Evolutionary conservation across 2,888 invertebrate genomes (phyloP).

Genomic region (Ecliptopera silaceata): DNA sequence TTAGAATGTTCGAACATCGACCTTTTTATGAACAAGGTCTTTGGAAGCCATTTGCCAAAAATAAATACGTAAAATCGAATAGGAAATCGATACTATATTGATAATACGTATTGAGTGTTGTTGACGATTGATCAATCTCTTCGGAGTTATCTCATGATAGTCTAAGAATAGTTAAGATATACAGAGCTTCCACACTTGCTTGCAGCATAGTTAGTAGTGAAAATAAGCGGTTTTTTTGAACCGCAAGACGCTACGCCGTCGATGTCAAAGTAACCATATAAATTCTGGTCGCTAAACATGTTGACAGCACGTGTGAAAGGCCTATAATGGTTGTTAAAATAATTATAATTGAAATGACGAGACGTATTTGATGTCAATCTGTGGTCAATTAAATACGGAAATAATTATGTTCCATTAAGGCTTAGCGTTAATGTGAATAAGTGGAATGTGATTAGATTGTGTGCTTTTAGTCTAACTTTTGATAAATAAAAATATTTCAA

Average conservation of each 20-base stretch:
- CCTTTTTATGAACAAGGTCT: constrained; percentile 51
- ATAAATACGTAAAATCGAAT: constrained; percentile 65
- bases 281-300: not conserved
- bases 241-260: not conserved
- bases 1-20: constrained; percentile 59
- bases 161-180: constrained; percentile 66
- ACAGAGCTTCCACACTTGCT: constrained; percentile 27
- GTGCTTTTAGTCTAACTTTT: constrained; percentile 53
- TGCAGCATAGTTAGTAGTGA: constrained; percentile 1
- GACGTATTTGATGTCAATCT: constrained; percentile 67
- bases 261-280: not conserved
- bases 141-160: constrained; percentile 71
- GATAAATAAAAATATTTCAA: constrained; percentile 36
- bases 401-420: constrained; percentile 67
- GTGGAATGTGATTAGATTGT: constrained; percentile 47
- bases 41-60: constrained; percentile 76
- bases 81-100: constrained; percentile 50
- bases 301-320: constrained; percentile 16
- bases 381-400: constrained; percentile 76
- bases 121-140: constrained; percentile 63
- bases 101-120: constrained; percentile 57
- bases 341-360: constrained; percentile 51
- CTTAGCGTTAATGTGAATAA: constrained; percentile 58
- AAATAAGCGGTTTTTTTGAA: not conserved
- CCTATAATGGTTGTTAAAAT: constrained; percentile 76